Base-by-base conservation (phyloP, 2,797 vertebrate genomes). In the Ctenopoma kingsleyae region DNA sequence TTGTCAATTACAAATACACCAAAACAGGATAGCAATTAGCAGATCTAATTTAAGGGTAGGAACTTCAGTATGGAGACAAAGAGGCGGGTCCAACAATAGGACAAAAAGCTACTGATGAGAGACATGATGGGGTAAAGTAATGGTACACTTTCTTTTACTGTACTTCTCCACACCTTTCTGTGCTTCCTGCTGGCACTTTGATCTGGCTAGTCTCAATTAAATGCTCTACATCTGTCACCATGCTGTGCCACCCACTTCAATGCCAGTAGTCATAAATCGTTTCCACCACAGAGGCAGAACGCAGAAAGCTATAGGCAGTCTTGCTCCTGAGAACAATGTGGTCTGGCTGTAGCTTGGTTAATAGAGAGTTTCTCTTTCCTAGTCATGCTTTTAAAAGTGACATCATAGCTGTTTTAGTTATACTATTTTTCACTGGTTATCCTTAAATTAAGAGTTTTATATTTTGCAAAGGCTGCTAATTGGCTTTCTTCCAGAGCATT, bases 201-300 rank as follows among this genome's bases (percentile, higher is more conserved):
- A 90, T 92, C 87, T 64, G 61, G 46, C 56, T 59, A n/a, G 73
- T 74, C 68, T 75, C 71, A 83, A 84, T 88, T 74, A 86, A 86
- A 83, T 47, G 48, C 66, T 81, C 71, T 51, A 67, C 76, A 74
- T 88, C 82, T 87, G 82, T 76, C 79, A 49, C 74, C 84, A 63
- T 77, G 83, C 80, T 86, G 78, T 70, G 83, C 87, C 85, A 88
- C 90, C 87, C 85, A 80, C 83, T 77, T 85, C 75, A 68, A 49
- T 67, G 70, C 71, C 74, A 66, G 15, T 66, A 76, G 77, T 53
- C 65, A 44, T 73, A 69, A 83, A 86, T 87, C 13, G n/a, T 46
- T 64, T 75, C 63, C 32, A 80, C 80, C 79, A 41, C 80, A 72
- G 61, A 73, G 27, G 27, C 63, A 63, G 73, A 48, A 56, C 36